Percentiles rank a stretch among this genome's conserved stretches.
phyloP scores from a whole-genome alignment of 2,888 invertebrate genomes.

The Ormyrus pomaceus region DNA sequence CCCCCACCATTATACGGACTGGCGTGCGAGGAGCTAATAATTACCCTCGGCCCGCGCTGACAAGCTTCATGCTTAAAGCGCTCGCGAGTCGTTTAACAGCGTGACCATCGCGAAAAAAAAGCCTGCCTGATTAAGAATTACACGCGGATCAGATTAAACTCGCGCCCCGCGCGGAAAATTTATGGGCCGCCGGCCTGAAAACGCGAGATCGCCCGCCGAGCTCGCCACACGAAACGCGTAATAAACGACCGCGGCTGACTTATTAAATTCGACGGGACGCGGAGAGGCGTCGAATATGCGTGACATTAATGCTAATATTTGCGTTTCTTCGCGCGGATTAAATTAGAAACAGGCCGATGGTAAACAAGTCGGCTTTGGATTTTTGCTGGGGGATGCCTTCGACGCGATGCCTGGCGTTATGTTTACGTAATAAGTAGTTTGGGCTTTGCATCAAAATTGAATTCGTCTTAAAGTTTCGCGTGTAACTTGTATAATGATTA shows the following conservation, averaged over 20 bases:
- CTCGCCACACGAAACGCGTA: no score
- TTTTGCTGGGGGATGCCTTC: neutral
- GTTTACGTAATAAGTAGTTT: no score
- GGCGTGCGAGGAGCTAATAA: constrained; percentile 51
- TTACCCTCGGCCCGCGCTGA: neutral
- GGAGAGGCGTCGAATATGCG: no score
- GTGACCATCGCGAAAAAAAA: constrained; percentile 12
- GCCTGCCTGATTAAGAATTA: constrained; percentile 17
- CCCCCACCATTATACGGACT: constrained; percentile 1
- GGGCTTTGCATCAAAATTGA: no score
- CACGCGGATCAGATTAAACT: constrained; percentile 16
- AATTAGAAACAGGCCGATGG: neutral
- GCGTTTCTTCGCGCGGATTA: neutral
- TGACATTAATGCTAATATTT: constrained; percentile 15
- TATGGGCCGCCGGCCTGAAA: neutral
- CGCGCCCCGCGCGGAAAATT: neutral
- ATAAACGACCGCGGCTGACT: no score
- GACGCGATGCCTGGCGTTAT: neutral
- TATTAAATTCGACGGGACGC: no score
- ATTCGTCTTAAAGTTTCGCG: no score
- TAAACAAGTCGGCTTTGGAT: neutral
- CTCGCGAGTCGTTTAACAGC: constrained; percentile 17
- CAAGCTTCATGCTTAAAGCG: neutral
- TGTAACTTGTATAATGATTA: no score
- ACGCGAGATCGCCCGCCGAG: neutral